Conservation (phyloP, 1,140 invertebrate species). For the Calliphora vicina region DNA sequence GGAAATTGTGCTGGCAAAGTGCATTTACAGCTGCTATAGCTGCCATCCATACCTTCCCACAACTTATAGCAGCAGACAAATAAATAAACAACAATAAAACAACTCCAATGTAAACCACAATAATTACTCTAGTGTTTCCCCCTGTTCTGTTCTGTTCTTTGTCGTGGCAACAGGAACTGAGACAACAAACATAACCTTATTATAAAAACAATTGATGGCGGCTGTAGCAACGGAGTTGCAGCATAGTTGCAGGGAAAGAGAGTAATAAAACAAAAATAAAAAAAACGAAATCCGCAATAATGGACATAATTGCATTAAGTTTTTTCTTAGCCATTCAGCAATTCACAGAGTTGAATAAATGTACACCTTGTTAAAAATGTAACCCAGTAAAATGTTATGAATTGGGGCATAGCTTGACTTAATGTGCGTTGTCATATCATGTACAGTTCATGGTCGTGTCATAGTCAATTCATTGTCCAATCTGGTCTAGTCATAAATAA, state of each 20-base stretch:
- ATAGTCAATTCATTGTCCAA: too few relatives aligned
- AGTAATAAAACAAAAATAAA: too few relatives aligned
- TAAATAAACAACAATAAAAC: conserved; percentile 6
- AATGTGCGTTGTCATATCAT: too few relatives aligned
- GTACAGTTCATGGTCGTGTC: too few relatives aligned
- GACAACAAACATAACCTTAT: neutral
- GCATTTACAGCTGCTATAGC: neutral
- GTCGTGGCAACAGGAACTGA: neutral
- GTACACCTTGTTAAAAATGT: too few relatives aligned
- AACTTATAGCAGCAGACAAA: neutral
- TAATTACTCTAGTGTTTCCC: neutral
- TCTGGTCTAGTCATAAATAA: too few relatives aligned
- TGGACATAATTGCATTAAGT: conserved; percentile 21
- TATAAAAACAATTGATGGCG: conserved; percentile 2
- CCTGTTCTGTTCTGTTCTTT: neutral
- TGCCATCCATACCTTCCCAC: neutral
- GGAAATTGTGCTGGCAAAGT: neutral
- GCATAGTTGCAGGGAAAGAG: neutral
- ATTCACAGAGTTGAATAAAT: neutral
- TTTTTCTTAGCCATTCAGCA: neutral
- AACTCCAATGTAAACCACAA: neutral
- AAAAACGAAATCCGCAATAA: conserved; percentile 8
- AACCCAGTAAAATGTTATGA: too few relatives aligned
- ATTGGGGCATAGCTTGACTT: too few relatives aligned
- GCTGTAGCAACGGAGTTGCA: neutral